A percentile compares a stretch with the other conserved stretches of the same genome.
Conservation (phyloP, 2,888 invertebrate species). For the Diloba caeruleocephala region DNA sequence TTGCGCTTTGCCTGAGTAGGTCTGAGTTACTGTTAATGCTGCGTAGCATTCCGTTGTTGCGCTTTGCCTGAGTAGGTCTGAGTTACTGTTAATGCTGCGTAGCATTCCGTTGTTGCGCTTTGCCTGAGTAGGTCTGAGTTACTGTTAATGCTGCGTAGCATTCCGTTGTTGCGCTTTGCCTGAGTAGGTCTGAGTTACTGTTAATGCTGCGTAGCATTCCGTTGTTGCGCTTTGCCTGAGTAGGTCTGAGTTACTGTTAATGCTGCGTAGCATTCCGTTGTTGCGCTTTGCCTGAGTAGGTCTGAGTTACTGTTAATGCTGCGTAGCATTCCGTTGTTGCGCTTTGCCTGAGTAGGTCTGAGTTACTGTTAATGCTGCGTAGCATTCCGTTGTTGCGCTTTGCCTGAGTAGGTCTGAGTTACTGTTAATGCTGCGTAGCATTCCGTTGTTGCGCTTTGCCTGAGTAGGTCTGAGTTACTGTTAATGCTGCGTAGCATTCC, state of each 20-base stretch:
- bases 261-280: background rate
- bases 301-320: too few relatives aligned
- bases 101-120: slow-evolving; percentile 11
- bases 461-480: too few relatives aligned
- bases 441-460: slow-evolving; percentile 14
- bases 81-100: slow-evolving; percentile 1
- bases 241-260: too few relatives aligned
- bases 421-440: background rate
- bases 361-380: slow-evolving; percentile 1
- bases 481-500: background rate
- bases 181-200: too few relatives aligned
- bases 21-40: too few relatives aligned
- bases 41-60: slow-evolving; percentile 3
- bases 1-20: slow-evolving; percentile 17
- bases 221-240: slow-evolving; percentile 19
- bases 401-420: too few relatives aligned
- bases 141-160: background rate
- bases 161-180: slow-evolving; percentile 14
- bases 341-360: too few relatives aligned
- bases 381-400: slow-evolving; percentile 11
- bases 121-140: too few relatives aligned
- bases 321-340: slow-evolving; percentile 3
- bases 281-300: slow-evolving; percentile 17
- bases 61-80: too few relatives aligned
- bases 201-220: background rate